Percentiles rank a stretch among this genome's conserved stretches.
Evolutionary conservation across 2,113 vertebrate species (phyloP).

Genomic region (Redunca redunca): DNA sequence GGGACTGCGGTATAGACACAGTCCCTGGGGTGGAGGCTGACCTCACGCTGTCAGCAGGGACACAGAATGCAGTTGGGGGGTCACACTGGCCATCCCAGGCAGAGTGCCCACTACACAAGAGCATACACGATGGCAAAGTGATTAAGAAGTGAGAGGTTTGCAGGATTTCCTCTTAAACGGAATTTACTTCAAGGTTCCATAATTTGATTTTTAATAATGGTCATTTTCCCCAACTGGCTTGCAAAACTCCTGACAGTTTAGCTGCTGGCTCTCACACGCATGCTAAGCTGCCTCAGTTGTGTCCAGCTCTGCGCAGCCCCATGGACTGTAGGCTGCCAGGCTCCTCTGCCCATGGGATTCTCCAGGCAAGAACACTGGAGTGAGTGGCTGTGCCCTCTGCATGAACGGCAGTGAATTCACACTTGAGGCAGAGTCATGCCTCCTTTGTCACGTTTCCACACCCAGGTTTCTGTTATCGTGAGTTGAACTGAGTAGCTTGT

Average conservation of each 20-base stretch:
- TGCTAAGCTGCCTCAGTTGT: not conserved
- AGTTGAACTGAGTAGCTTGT: not conserved
- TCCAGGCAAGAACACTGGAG: not conserved
- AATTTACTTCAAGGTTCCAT: not conserved
- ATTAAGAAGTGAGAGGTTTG: too few relatives aligned
- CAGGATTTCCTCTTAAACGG: not conserved
- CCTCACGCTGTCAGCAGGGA: rapidly evolving
- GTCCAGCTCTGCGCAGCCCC: rapidly evolving
- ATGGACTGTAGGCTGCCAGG: not conserved
- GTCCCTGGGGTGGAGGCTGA: rapidly evolving
- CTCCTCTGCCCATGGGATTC: not conserved
- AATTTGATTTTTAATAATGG: not conserved
- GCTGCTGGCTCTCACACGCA: rapidly evolving
- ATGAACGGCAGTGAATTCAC: rapidly evolving
- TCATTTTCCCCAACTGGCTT: not conserved
- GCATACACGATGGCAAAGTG: rapidly evolving
- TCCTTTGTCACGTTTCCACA: rapidly evolving
- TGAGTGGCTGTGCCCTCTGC: rapidly evolving
- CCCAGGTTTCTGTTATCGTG: not conserved
- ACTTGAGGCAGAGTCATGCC: rapidly evolving
- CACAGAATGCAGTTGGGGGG: rapidly evolving
- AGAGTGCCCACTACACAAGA: rapidly evolving
- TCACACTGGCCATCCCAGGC: not conserved
- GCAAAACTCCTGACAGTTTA: rapidly evolving
- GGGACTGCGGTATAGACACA: rapidly evolving